Evolutionary conservation across 2,797 vertebrate genomes (phyloP), one percentile per base, ranked within the genome.

Genomic region (Neosilurus mollespiculum): DNA sequence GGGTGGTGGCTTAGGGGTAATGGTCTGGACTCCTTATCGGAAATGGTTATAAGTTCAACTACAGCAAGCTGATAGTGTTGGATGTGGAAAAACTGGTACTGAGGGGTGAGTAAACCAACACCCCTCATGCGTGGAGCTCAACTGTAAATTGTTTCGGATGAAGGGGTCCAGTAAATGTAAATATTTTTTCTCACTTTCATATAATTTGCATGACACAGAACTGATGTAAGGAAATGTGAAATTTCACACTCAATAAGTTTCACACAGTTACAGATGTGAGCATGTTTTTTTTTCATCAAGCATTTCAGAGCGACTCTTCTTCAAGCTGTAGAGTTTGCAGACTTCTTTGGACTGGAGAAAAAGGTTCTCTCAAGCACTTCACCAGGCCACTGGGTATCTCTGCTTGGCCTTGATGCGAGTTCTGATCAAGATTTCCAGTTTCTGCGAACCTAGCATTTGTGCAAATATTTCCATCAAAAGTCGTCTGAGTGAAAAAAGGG

Each of bases 331-430:
- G 20, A 56, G 9, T 12, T 1, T 16, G 22, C 76, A 80, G 62
- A 37, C 53, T 16, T 80, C 67, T 78, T 26, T 51, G 30, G 71
- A 62, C 26, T 1, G 95, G 94, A 43, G 87, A 66, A 4, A 64
- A 84, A 61, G 26, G 16, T 26, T 89, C 84, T 24, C 90, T 90
- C 54, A 93, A 88, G 87, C 92, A 93, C 76, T 88, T 87, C 10
- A 94, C 89, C 12, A 91, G 82, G 69, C 94, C 89, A 16, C 94
- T 91, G 0, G 92, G 89, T 30, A 93, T 91, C 24, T 18, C 10
- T 0, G 88, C 92, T 81, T 94, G 94, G 54, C 89, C 90, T 64
- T 92, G 91, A 10, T 75, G 37, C 0, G 83, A 54, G 20, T 87
- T 84, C 82, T 89, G 70, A 43, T 54, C 78, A 3, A 22, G 9